phyloP scores from a whole-genome alignment of 2,797 vertebrate genomes.

The Pangasius larnaudii region DNA sequence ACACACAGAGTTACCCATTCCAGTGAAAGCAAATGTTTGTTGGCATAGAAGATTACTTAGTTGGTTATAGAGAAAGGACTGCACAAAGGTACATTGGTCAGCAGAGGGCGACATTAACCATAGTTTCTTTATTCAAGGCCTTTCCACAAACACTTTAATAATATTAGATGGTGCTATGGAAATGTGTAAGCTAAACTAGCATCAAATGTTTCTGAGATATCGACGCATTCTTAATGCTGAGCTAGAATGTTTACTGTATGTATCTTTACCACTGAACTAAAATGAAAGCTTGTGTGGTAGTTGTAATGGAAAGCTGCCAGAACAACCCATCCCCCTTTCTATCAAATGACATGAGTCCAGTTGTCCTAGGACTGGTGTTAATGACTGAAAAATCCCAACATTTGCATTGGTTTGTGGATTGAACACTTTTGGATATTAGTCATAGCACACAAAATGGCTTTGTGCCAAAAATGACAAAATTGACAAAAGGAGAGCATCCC shows the following conservation, averaged over 20 bases:
- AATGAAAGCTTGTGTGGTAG: not conserved
- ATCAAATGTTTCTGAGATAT: not conserved
- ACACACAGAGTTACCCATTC: not conserved
- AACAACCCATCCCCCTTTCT: not conserved
- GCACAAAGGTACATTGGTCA: not conserved
- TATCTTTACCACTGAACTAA: not conserved
- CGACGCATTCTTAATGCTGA: not conserved
- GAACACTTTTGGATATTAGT: not conserved
- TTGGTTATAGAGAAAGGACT: not conserved
- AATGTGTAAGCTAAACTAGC: not conserved
- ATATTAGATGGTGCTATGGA: not conserved
- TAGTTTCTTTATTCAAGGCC: not conserved
- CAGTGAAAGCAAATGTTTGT: not conserved
- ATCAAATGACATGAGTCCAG: not conserved
- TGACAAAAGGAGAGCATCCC: not conserved
- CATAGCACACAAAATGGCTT: not conserved
- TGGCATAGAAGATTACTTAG: not conserved
- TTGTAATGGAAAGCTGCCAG: not conserved
- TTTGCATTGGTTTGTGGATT: not conserved
- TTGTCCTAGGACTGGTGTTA: constrained; percentile 34
- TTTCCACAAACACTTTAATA: not conserved
- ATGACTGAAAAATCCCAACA: constrained; percentile 17
- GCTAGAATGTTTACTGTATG: not conserved
- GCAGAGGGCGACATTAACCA: constrained; percentile 38
- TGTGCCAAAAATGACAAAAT: constrained; percentile 1